Base-by-base conservation (phyloP, 92 coral and sea anemone genomes). In the Parazoanthus swiftii region DNA sequence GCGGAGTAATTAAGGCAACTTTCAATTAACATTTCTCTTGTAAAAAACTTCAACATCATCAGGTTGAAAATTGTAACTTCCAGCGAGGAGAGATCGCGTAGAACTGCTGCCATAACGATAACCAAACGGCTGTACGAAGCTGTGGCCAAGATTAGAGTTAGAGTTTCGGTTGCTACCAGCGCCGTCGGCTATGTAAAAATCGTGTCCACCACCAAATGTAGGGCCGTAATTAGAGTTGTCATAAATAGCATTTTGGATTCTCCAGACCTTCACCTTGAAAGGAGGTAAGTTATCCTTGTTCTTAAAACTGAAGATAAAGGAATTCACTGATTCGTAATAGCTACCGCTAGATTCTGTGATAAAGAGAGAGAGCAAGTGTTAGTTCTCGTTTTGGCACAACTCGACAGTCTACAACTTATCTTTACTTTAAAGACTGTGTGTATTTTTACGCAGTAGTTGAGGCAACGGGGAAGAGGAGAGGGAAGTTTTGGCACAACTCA, bases 201-300 rank as follows among this genome's bases (percentile, higher is more conserved):
- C 96, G 59, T 93, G 90, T 0, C 92, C 96, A 13, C 85, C 96
- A 8, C 95, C 95, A 65, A 93, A 93, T 21, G 92, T 91, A 15
- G 92, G 92, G 1, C 91, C 90, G 36, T 91, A 80, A 3, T 75
- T 73, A 72, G 54, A 43, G 33, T 77, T 81, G 8, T 91, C 94
- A 77, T 93, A 93, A 39, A 93, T 92, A 81, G 91, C 92, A 3
- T 85, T 20, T 38, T 63, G 86, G 10, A 71, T 36, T 4, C 0
- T 44, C 36, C 75, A 29, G 29, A 92, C 92, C 71, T 79, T 91
- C 25, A 88, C 76, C 88, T 70, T 94, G 82, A 94, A 94, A 5
- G 93, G 93, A 25, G 74, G 85, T 35, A 94, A 87, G 42, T 88
- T 79, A 54, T 90, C 88, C 21, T 26, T 38, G 58, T 94, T 94